Evolutionary conservation across 2,797 vertebrate genomes (phyloP), one percentile per base, ranked within the genome.

Genomic region (Oophaga sylvatica): DNA sequence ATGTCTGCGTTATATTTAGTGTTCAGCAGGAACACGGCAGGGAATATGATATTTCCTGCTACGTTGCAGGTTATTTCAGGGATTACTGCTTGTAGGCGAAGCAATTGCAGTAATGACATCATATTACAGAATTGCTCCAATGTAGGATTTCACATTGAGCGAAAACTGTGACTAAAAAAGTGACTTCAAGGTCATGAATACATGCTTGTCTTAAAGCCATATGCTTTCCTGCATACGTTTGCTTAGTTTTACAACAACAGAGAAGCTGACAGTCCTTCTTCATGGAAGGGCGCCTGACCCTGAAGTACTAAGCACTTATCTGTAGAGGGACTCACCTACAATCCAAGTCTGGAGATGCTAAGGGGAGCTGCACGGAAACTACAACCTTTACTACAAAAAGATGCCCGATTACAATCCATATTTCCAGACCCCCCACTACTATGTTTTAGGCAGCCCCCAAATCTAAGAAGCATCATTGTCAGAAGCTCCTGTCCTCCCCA

Each of bases 21-120:
- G 13, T 53, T 56, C 45, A 15, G 20, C 41, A 75, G 41, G 71
- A 11, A 19, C 48, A n/a, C 11, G 5, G 48, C 75, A 56, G 48
- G 45, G 75, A 77, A 77, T 77, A 26, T 16, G 75, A 56, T 77
- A 56, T 56, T 56, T 56, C 75, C 48, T 20, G 22, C 45, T 76
- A n/a, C 45, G 20, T 56, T 73, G 12, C 48, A 56, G 75, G 75
- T 77, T 53, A 56, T 26, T 77, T 26, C 12, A 56, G 45, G 48
- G 75, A 77, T 77, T 77, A 77, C 45, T 53, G 48, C 75, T 56
- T 56, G 45, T 77, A 56, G 53, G 22, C 13, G 22, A 15, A 77
- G 75, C 48, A 56, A 56, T 77, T 77, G 22, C 75, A 77, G 15
- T 77, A 56, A 26, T 56, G 75, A 56, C 75, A 53, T 53, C 75